These are phyloP conservation scores for Kobus ellipsiprymnus DNA, from an alignment of 2,113 vertebrate species.

Conservation along the genomic window DNA sequence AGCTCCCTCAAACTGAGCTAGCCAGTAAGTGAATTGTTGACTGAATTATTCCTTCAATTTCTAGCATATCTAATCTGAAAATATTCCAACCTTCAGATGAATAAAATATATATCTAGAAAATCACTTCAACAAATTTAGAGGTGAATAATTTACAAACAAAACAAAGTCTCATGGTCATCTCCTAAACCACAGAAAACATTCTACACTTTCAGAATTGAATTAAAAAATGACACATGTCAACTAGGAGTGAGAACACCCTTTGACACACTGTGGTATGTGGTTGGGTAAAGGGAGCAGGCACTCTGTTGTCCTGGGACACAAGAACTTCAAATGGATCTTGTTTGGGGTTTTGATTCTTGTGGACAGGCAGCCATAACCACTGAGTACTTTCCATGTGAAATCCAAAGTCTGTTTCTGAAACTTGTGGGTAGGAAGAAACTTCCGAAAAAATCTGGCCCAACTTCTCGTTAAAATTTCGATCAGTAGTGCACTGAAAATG, in stretches of 20 bases:
- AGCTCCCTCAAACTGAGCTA: neutral
- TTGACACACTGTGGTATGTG: neutral
- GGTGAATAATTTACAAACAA: neutral
- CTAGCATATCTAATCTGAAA: neutral
- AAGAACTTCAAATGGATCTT: neutral
- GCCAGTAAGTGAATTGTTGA: neutral
- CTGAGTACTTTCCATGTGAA: slow-evolving; percentile 28
- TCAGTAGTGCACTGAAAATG: neutral
- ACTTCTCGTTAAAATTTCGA: neutral
- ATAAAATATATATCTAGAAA: neutral
- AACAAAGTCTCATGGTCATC: neutral
- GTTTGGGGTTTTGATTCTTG: neutral
- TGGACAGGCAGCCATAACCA: neutral
- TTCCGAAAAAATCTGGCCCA: neutral
- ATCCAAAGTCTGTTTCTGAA: neutral
- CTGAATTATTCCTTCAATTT: neutral
- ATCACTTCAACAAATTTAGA: neutral
- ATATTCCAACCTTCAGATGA: neutral
- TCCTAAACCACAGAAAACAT: neutral
- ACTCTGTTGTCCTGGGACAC: neutral
- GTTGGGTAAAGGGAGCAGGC: neutral
- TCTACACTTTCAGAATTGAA: neutral
- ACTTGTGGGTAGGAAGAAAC: neutral
- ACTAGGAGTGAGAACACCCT: neutral
- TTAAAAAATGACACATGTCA: neutral